Conservation (phyloP, 2,797 vertebrate species). For the Lacerta bilineata region DNA sequence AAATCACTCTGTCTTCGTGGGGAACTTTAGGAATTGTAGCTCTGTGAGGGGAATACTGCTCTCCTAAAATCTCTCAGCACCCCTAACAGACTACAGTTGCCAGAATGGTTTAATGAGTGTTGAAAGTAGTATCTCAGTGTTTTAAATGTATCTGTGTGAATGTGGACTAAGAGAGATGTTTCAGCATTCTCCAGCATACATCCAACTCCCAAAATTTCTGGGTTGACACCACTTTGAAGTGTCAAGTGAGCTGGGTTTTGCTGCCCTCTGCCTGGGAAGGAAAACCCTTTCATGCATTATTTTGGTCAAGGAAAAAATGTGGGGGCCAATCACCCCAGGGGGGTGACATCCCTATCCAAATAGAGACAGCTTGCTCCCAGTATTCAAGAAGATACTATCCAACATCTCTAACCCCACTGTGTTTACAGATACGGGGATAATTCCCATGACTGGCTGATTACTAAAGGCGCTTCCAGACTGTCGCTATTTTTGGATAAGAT, state of each 20-base stretch:
- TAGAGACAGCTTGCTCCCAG: neutral
- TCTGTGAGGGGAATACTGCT: too few relatives aligned
- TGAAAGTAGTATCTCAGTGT: too few relatives aligned
- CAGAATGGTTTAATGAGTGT: too few relatives aligned
- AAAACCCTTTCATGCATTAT: too few relatives aligned
- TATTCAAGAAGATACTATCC: neutral
- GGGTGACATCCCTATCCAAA: neutral
- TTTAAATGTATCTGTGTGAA: too few relatives aligned
- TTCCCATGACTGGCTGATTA: neutral
- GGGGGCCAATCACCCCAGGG: neutral
- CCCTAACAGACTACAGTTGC: too few relatives aligned
- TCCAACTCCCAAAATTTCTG: constrained; percentile 3
- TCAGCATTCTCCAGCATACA: neutral
- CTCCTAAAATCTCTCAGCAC: too few relatives aligned
- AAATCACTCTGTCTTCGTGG: too few relatives aligned
- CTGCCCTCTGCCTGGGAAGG: neutral
- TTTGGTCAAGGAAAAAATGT: neutral
- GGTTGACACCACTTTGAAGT: neutral
- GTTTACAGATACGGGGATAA: neutral
- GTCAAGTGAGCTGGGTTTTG: neutral
- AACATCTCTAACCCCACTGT: neutral
- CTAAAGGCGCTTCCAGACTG: too few relatives aligned
- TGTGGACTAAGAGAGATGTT: neutral
- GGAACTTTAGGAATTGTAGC: too few relatives aligned
- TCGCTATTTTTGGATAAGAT: too few relatives aligned